Evolutionary conservation across 2,888 invertebrate species (phyloP), one percentile per base, ranked within the genome.

Genomic region (Globia sparganii): DNA sequence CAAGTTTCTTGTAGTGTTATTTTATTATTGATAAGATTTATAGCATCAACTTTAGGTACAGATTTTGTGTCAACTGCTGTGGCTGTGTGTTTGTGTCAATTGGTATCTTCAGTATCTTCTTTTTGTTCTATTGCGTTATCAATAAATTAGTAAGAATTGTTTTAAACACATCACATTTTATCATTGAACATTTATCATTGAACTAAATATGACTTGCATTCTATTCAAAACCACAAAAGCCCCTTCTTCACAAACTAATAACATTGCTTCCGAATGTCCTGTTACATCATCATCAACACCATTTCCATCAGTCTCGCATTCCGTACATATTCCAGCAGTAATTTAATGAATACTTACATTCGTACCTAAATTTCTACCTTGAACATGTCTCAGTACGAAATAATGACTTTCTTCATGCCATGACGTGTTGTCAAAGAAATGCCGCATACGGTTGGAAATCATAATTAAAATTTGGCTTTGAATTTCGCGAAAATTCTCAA

Each of bases 401-500:
- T 86, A 86, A 86, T 86, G 82, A 78, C 77, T 87, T 80, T 62
- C 82, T 75, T 75, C 79, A 68, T 68, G 62, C 66, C 66, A 53
- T 78, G 77, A 83, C 70, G 74, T 77, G 72, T 80, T 81, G 78
- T 87, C 85, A 85, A 86, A 80, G 86, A 87, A 87, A 87, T 72
- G 67, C 77, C 75, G 75, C 85, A 67, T 79, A 75, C 65, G 46
- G 70, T 72, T 49, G 77, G 74, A 37, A 56, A 78, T 66, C 62
- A 81, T 87, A 87, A 87, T 87, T 87, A 85, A 87, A 85, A 85
- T 85, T 81, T 65, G 74, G 66, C 85, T 85, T 84, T 85, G 85
- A 81, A 75, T 78, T 85, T 78, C 31, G 28, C 58, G 75, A 73
- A 76, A 37, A 68, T 72, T 78, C 75, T 77, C 59, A 73, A 80